phyloP scores from a whole-genome alignment of 2,888 invertebrate species.

The Temnothorax ravouxi region DNA sequence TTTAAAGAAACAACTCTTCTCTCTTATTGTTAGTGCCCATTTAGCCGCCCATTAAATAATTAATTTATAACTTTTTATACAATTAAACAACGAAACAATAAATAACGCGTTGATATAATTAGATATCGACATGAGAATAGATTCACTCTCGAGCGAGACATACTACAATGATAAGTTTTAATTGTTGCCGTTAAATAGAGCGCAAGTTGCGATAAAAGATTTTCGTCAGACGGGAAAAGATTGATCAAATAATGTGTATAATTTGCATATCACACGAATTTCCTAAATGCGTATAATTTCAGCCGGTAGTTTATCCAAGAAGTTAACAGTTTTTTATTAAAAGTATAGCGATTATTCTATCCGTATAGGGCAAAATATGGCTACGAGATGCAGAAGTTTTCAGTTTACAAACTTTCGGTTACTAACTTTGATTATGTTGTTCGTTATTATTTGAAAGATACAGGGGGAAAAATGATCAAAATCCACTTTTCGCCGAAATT shows the following conservation, averaged over 20 bases:
- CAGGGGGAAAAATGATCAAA: no score
- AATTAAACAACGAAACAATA: neutral
- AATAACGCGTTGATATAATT: neutral
- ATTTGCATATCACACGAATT: conserved; percentile 17
- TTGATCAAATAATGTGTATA: conserved; percentile 32
- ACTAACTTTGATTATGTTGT: conserved; percentile 33
- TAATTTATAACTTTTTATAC: neutral
- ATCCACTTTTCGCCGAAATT: no score
- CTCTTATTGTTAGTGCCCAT: neutral
- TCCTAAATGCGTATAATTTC: conserved; percentile 35
- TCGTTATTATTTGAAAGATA: neutral
- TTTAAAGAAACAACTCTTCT: neutral
- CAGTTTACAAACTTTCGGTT: conserved; percentile 40
- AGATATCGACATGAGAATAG: neutral
- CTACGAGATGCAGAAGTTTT: conserved; percentile 44
- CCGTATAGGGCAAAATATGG: neutral
- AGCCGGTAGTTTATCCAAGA: conserved; percentile 30
- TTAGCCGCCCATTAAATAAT: neutral
- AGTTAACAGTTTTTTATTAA: conserved; percentile 44
- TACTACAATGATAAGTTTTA: conserved; percentile 23
- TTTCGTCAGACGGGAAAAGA: conserved; percentile 6
- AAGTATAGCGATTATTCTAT: conserved; percentile 20
- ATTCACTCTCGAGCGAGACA: conserved; percentile 7
- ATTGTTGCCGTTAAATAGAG: neutral
- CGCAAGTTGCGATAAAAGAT: neutral